phyloP scores from a whole-genome alignment of 2,797 vertebrate genomes.

The Linurgus olivaceus region DNA sequence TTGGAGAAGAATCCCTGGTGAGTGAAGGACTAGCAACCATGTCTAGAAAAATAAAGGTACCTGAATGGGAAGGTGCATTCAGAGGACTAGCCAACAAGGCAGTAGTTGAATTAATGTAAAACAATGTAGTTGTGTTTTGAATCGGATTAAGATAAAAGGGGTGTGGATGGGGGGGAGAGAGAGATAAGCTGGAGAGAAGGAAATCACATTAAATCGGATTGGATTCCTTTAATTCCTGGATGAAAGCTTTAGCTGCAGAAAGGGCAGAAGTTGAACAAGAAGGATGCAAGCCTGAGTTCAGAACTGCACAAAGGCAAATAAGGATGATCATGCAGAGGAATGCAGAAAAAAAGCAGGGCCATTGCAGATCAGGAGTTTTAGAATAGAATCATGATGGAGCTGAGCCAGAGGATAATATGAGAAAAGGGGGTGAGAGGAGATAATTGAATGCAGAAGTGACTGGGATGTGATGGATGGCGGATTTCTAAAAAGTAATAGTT shows the following conservation, averaged over 20 bases:
- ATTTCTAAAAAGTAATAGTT: not conserved
- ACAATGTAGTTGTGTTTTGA: not conserved
- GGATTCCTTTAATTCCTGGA: constrained; percentile 43
- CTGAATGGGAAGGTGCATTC: not conserved
- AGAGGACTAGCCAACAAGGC: not conserved
- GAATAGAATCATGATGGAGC: not conserved
- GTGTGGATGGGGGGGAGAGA: not conserved
- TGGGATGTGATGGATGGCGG: not conserved
- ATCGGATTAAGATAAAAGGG: not conserved
- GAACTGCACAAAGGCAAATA: not conserved
- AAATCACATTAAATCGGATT: constrained; percentile 11
- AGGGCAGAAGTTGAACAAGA: constrained; percentile 27
- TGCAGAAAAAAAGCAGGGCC: not conserved
- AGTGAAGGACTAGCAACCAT: not conserved
- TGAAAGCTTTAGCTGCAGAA: constrained; percentile 37
- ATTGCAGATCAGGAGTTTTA: not conserved
- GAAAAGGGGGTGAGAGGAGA: not conserved
- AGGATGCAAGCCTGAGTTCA: not conserved
- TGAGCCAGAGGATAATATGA: not conserved
- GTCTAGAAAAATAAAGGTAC: not conserved
- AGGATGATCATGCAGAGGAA: not conserved
- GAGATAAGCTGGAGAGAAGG: not conserved
- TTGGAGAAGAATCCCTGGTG: not conserved
- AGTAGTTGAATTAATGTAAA: not conserved
- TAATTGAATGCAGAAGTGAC: not conserved